A percentile compares a stretch with the other conserved stretches of the same genome.
These are phyloP conservation scores for Panagrolaimus sp. DNA, from an alignment of 1,140 invertebrate genomes.

Conservation along the genomic window DNA sequence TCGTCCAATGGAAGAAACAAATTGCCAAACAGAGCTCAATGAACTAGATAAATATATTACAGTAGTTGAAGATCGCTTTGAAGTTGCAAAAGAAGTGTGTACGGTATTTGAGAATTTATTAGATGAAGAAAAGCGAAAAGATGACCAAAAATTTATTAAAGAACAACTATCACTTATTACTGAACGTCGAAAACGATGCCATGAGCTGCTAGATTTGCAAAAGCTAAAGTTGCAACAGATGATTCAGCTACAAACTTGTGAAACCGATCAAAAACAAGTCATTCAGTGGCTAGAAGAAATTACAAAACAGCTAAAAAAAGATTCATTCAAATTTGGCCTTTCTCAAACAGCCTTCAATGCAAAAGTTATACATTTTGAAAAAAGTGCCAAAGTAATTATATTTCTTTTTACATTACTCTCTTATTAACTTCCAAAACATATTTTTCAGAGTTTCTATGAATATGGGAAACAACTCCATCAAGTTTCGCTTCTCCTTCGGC, in stretches of 20 bases:
- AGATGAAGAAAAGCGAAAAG: background rate
- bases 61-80: background rate
- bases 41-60: slow-evolving; percentile 15
- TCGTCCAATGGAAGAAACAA: slow-evolving; percentile 1
- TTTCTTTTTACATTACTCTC: background rate
- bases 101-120: background rate
- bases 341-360: background rate
- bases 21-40: slow-evolving; percentile 6
- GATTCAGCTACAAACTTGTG: slow-evolving; percentile 4
- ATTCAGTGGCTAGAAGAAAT: background rate
- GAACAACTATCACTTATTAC: background rate
- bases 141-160: background rate
- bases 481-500: slow-evolving; percentile 7
- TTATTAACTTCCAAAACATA: background rate
- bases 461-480: slow-evolving; percentile 5
- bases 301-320: background rate
- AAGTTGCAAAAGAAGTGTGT: background rate
- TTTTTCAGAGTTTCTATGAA: background rate
- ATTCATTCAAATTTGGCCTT: background rate
- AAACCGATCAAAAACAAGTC: background rate
- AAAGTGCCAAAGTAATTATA: background rate
- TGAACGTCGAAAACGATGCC: slow-evolving; percentile 6
- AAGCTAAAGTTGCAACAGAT: background rate
- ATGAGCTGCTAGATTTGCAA: background rate
- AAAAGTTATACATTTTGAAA: slow-evolving; percentile 2